phyloP scores from a whole-genome alignment of 2,888 invertebrate species.

The Catocala sponsa region DNA sequence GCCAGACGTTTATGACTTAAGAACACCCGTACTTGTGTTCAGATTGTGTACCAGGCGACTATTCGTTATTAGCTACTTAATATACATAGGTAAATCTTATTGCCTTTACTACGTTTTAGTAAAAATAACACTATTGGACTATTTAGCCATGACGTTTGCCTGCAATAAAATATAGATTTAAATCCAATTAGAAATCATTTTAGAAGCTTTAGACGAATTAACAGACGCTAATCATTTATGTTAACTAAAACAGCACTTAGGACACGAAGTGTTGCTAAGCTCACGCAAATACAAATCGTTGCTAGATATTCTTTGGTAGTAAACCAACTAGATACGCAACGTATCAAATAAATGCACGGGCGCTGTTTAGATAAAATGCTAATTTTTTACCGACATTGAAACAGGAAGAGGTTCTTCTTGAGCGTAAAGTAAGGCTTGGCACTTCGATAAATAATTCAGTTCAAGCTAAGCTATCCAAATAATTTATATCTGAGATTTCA shows the following conservation, averaged over 20 bases:
- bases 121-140: too few species aligned
- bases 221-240: conserved; percentile 41
- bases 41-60: not conserved
- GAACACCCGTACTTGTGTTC: conserved; percentile 19
- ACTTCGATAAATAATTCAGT: not conserved
- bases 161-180: too few species aligned
- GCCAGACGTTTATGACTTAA: conserved; percentile 34
- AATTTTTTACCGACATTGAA: conserved; percentile 41
- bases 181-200: too few species aligned
- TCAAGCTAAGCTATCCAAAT: not conserved
- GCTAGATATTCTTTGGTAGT: conserved; percentile 27
- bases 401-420: conserved; percentile 23
- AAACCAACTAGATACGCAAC: conserved; percentile 35
- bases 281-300: conserved; percentile 41
- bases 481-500: too few species aligned
- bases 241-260: conserved; percentile 42
- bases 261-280: conserved; percentile 37
- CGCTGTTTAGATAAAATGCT: conserved; percentile 46
- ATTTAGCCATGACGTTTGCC: too few species aligned
- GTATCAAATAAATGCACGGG: conserved; percentile 47
- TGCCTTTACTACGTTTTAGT: too few species aligned
- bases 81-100: not conserved
- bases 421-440: not conserved
- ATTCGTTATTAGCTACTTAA: not conserved
- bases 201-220: conserved; percentile 12